phyloP scores from a whole-genome alignment of 1,140 invertebrate genomes.

The Drosophila sucinea region DNA sequence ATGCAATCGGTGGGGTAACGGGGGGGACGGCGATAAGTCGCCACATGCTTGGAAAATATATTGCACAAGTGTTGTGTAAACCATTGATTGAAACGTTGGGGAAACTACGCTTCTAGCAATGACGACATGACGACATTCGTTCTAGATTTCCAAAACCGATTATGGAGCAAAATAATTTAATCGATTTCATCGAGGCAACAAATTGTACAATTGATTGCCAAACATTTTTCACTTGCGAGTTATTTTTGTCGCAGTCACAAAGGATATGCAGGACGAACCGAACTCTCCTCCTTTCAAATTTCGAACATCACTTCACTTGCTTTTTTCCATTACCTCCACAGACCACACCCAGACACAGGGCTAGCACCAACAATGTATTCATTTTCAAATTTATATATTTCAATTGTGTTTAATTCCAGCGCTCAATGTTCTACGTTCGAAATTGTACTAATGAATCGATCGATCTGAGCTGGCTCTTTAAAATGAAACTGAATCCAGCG shows the following conservation, averaged over 20 bases:
- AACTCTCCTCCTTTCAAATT: neutral
- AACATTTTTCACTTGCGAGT: neutral
- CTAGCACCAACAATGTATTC: slow-evolving; percentile 68
- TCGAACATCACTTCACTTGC: neutral
- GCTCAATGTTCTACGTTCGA: slow-evolving; percentile 52
- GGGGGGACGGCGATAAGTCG: slow-evolving; percentile 29
- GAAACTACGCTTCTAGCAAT: slow-evolving; percentile 19
- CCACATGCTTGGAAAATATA: slow-evolving; percentile 29
- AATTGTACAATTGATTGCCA: neutral
- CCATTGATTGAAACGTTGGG: slow-evolving; percentile 46
- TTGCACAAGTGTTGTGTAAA: slow-evolving; percentile 64
- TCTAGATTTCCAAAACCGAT: slow-evolving; percentile 5
- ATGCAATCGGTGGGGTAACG: slow-evolving; percentile 9
- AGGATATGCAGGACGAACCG: neutral
- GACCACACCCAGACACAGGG: slow-evolving; percentile 71
- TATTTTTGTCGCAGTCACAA: neutral
- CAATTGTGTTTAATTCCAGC: slow-evolving; percentile 35
- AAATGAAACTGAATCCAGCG: slow-evolving; percentile 44
- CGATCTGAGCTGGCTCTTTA: slow-evolving; percentile 49
- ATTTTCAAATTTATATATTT: slow-evolving; percentile 46
- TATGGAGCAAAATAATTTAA: neutral
- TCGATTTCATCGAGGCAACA: neutral
- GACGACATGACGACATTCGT: slow-evolving; percentile 10
- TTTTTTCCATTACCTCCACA: slow-evolving; percentile 68
- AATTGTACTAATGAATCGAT: slow-evolving; percentile 63